Evolutionary conservation across 2,797 vertebrate genomes (phyloP), one percentile per base, ranked within the genome.

Genomic region (Ptychobarbus kaznakovi): DNA sequence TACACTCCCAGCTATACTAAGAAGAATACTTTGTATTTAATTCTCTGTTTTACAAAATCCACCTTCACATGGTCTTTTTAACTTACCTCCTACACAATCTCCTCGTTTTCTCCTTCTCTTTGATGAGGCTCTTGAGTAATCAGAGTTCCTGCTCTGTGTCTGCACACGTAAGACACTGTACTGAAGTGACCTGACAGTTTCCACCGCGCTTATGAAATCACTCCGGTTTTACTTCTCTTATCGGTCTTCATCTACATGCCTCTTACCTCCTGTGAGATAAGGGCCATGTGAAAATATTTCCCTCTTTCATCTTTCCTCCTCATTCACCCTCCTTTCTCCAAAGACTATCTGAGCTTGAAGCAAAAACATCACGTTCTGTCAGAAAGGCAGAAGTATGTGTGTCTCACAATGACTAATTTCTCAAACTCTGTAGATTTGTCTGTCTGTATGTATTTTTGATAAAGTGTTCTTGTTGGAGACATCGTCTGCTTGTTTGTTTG

Each of bases 121-220:
- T 89, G 80, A 87, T 85, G 80, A 85, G 85, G 65, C 74, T 81
- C 80, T 89, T 79, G 70, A 88, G 83, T 85, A 89, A 88, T 89
- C 87, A 88, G 87, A 85, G 75, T 79, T 81, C 68, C 32, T 88
- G 80, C 75, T 80, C 63, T 75, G 74, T 81, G 80, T 63, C 81
- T 72, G 76, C 51, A 86, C 78, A 81, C 66, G 69, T 42, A 66
- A 82, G 56, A 78, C 69, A 53, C 78, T 58, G 73, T 73, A 85
- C 66, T 69, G 80, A 77, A 72, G 53, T 83, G 73, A 83, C 82
- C 73, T 1, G 15, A 66, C 13, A 51, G 32, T 53, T 83, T 77
- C 56, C 63, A 42, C 46, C 10, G 22, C 13, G 49, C 66, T 80
- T 85, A 46, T 68, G 75, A 86, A 87, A 87, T 76, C 81, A 82